Evolutionary conservation across 2,113 vertebrate genomes (phyloP).

Genomic region (Capra hircus): DNA sequence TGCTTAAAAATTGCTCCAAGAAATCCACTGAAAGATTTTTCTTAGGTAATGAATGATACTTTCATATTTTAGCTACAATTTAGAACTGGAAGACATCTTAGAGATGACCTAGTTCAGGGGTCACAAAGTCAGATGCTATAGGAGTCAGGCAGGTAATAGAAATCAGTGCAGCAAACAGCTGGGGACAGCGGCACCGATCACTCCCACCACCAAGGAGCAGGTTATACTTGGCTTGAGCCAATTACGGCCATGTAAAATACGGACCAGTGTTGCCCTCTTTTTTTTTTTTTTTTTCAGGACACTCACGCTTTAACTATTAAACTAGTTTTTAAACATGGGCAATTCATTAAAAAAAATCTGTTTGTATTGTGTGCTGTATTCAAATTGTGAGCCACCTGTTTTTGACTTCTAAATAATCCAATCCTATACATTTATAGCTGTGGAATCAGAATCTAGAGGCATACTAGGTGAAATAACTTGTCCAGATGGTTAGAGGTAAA

Average conservation of each 20-base stretch:
- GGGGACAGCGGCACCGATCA: background rate
- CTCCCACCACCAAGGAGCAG: background rate
- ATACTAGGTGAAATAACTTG: background rate
- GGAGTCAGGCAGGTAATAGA: background rate
- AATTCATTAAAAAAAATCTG: background rate
- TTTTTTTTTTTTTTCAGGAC: background rate
- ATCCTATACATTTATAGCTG: background rate
- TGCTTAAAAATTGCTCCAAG: background rate
- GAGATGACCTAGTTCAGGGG: background rate
- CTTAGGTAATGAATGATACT: background rate
- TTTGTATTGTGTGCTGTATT: background rate
- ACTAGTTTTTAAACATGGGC: background rate
- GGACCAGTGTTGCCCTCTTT: background rate
- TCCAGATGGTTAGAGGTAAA: background rate
- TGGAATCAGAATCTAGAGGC: background rate
- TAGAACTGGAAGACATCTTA: background rate
- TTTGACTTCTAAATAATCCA: background rate
- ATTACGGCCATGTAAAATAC: background rate
- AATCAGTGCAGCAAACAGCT: background rate
- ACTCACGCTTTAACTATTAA: background rate
- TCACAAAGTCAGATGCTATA: background rate
- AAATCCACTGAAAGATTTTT: background rate
- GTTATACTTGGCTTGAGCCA: background rate
- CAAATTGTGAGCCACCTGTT: background rate
- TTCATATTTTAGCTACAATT: background rate